Evolutionary conservation across 2,113 vertebrate genomes (phyloP).

Genomic region (Brachyistius frenatus): DNA sequence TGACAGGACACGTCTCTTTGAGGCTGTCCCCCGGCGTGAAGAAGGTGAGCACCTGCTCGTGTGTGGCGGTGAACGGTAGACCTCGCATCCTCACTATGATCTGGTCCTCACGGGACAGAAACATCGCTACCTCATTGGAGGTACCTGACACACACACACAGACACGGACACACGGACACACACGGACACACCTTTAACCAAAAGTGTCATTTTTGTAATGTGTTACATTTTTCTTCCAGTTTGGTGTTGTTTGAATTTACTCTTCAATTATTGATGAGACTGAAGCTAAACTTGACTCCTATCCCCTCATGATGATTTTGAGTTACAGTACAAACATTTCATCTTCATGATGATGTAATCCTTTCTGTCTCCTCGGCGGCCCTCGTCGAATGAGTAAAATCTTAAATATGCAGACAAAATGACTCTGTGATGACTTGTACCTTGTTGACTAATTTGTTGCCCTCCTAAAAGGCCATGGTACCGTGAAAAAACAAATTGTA

Average conservation of each 20-base stretch:
- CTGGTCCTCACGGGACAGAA: slow-evolving; percentile 94
- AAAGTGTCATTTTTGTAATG: too few species aligned
- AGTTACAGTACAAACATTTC: not conserved
- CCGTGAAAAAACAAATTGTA: slow-evolving; percentile 11
- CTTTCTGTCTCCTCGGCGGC: not conserved
- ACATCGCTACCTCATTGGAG: slow-evolving; percentile 94
- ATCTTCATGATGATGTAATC: not conserved
- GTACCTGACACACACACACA: slow-evolving; percentile 86
- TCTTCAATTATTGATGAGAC: not conserved
- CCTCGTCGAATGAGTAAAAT: not conserved
- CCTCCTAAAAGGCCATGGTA: not conserved
- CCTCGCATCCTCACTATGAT: slow-evolving; percentile 95
- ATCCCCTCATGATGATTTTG: not conserved
- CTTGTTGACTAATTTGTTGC: slow-evolving; percentile 8
- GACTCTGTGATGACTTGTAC: not conserved
- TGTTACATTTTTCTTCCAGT: too few species aligned
- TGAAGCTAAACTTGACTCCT: not conserved
- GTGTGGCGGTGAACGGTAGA: slow-evolving; percentile 94
- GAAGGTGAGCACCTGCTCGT: slow-evolving; percentile 91
- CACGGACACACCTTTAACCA: not conserved
- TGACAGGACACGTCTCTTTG: slow-evolving; percentile 87
- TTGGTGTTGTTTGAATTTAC: not conserved
- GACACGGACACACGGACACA: slow-evolving; percentile 9
- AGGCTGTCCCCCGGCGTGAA: slow-evolving; percentile 79
- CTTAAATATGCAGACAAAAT: slow-evolving; percentile 3